A percentile compares a stretch with the other conserved stretches of the same genome.
Conservation (phyloP, 2,888 invertebrate genomes). For the Xestia ashworthii region DNA sequence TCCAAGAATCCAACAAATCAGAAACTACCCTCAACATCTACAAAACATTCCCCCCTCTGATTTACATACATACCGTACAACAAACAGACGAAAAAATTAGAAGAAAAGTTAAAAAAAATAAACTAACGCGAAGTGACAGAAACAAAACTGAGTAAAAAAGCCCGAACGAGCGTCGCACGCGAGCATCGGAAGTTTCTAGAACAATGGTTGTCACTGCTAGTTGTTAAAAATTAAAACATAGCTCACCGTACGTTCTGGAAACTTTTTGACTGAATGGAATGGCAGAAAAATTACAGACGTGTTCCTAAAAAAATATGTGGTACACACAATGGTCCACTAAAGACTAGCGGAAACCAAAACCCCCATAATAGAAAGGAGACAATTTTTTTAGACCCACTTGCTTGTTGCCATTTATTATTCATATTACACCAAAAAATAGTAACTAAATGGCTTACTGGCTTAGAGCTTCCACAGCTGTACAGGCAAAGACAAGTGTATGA, state of each 20-base stretch:
- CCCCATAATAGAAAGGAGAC: too few species aligned
- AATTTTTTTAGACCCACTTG: too few species aligned
- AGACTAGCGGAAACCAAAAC: too few species aligned
- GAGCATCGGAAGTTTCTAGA: constrained; percentile 40
- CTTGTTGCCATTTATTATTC: too few species aligned
- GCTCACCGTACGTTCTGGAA: constrained; percentile 11
- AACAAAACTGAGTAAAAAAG: constrained; percentile 42
- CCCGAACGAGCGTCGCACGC: constrained; percentile 35
- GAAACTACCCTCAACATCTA: constrained; percentile 4
- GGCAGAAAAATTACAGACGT: neutral
- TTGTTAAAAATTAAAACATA: constrained; percentile 59
- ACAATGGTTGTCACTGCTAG: constrained; percentile 48
- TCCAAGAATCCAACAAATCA: neutral
- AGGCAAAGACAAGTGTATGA: too few species aligned
- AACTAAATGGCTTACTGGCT: too few species aligned
- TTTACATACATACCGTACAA: constrained; percentile 24
- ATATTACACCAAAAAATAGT: too few species aligned
- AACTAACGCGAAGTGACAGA: constrained; percentile 30
- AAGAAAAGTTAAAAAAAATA: constrained; percentile 15
- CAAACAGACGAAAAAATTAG: constrained; percentile 10
- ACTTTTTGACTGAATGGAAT: constrained; percentile 21
- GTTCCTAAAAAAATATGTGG: neutral
- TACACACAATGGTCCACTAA: too few species aligned
- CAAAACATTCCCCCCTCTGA: neutral
- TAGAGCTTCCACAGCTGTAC: too few species aligned